Conservation (phyloP, 2,113 vertebrate genomes). For the Brachyhypopomus occidentalis region DNA sequence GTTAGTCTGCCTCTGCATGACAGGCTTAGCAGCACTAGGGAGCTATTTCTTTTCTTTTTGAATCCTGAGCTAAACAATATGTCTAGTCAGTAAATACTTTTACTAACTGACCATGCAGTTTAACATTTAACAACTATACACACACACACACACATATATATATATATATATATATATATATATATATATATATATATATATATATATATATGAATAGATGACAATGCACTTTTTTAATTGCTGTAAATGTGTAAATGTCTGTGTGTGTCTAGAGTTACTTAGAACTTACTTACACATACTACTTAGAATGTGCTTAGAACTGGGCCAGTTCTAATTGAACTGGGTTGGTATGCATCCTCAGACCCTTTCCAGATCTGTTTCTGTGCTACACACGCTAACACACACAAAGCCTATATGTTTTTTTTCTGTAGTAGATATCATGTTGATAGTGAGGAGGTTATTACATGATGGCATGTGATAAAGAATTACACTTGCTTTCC, state of each 20-base stretch:
- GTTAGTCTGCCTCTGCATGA: not conserved
- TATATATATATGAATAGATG: too few species aligned
- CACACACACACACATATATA: too few species aligned
- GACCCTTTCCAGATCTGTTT: not conserved
- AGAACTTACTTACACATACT: too few species aligned
- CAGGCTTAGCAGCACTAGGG: not conserved
- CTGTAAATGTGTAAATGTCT: too few species aligned
- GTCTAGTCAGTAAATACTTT: too few species aligned
- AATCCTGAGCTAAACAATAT: too few species aligned
- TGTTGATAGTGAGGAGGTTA: not conserved
- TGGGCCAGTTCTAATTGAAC: not conserved
- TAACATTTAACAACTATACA: too few species aligned
- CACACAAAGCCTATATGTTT: not conserved
- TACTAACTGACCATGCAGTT: not conserved
- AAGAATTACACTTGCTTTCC: not conserved
- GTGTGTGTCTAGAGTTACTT: too few species aligned
- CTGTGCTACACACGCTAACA: not conserved
- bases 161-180: too few species aligned
- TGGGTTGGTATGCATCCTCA: too few species aligned
- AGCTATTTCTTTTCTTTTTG: not conserved
- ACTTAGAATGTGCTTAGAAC: not conserved
- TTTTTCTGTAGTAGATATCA: not conserved
- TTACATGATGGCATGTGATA: not conserved
- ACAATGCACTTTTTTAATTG: too few species aligned
- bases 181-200: too few species aligned